Evolutionary conservation across 2,888 invertebrate species (phyloP), one percentile per base, ranked within the genome.

Genomic region (Drosophila bunnanda): DNA sequence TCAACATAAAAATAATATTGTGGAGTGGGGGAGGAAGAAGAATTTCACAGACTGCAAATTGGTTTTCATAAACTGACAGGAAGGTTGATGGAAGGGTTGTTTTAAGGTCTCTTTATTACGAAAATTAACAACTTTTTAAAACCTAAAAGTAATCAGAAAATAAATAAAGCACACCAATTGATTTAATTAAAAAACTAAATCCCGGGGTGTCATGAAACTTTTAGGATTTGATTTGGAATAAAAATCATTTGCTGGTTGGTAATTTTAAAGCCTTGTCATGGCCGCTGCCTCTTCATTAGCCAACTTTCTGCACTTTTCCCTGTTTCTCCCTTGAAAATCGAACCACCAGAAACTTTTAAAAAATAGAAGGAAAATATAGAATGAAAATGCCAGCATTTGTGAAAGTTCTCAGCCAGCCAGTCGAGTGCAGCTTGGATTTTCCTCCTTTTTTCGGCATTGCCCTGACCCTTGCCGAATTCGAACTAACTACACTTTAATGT

Each of bases 401-500:
- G 71, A 78, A 78, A 80, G 68, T 72, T 76, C 34, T 73, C 22
- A 44, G 50, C 15, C 34, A 38, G 55, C 15, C 25, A 41, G 60
- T 43, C 17, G 60, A 61, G 25, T 67, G 67, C 67, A 67, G 39
- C 39, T 32, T 25, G 48, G 25, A 32, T 30, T 61, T 44, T 50
- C 25, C 32, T 39, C 48, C 52, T 53, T 50, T 65, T 55, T 50
- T 34, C 59, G 30, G 32, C 30, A 44, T 48, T 48, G 6, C 30
- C 58, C 36, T 48, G 36, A 28, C 54, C 55, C 43, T 36, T 69
- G 58, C 65, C 72, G 75, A 75, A 69, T 74, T 71, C 75, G 60
- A 82, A 78, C 88, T 78, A 88, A 88, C 83, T 84, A 89, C 87
- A 89, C 90, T 91, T 90, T 89, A 90, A 91, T 90, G 90, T 89